phyloP scores from a whole-genome alignment of 1,140 invertebrate species.

The Aphelinus atriplicis region DNA sequence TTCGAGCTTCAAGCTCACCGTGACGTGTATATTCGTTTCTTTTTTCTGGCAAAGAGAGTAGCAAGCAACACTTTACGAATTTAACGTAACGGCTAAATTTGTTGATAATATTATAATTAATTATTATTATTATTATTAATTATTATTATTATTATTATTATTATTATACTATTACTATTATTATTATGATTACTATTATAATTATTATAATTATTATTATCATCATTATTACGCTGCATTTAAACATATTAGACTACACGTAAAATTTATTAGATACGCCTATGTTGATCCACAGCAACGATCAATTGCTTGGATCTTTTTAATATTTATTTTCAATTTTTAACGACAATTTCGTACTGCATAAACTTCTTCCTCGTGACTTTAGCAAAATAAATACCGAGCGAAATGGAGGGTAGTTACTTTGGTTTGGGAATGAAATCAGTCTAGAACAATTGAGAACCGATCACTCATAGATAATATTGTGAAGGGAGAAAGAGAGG shows the following conservation, averaged over 20 bases:
- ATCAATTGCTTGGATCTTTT: background rate
- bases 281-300: constrained; percentile 2
- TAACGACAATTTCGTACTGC: constrained; percentile 2
- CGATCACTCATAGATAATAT: background rate
- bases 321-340: background rate
- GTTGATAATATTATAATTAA: no score
- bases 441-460: background rate
- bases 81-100: no score
- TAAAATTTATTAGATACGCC: background rate
- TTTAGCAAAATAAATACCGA: constrained; percentile 19
- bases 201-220: no score
- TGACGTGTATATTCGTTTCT: background rate
- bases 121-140: no score
- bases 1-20: no score
- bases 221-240: constrained; percentile 16
- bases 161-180: no score
- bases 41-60: no score
- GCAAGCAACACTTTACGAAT: no score
- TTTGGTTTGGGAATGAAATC: constrained; percentile 21
- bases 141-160: no score
- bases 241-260: constrained; percentile 8
- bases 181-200: no score
- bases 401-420: background rate
- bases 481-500: constrained; percentile 13
- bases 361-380: constrained; percentile 12